Evolutionary conservation across 1,140 invertebrate genomes (phyloP).

Genomic region (Chironomus tepperi): DNA sequence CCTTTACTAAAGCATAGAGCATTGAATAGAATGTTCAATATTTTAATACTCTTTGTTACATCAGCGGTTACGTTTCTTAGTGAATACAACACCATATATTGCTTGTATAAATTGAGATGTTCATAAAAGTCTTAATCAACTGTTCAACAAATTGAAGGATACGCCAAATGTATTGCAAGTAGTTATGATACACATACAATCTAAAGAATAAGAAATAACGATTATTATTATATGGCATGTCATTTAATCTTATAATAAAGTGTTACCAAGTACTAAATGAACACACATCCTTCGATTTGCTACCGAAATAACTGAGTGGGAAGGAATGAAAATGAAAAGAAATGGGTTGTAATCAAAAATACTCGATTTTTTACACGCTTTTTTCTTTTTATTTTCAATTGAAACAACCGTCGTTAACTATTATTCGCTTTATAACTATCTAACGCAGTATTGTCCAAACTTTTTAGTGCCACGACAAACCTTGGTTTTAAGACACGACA

Average conservation of each 20-base stretch:
- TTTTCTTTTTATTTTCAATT: too few species aligned
- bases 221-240: slow-evolving; percentile 9
- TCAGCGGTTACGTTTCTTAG: background rate
- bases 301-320: background rate
- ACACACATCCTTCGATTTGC: too few species aligned
- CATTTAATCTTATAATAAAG: slow-evolving; percentile 1
- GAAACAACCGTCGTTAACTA: too few species aligned
- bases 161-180: background rate
- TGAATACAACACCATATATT: background rate
- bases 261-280: background rate
- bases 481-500: too few species aligned
- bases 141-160: slow-evolving; percentile 5
- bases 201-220: background rate
- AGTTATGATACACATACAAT: background rate
- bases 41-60: background rate
- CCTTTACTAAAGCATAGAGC: background rate
- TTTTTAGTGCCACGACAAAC: too few species aligned
- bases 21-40: background rate
- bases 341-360: background rate
- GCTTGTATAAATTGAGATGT: background rate
- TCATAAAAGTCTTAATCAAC: background rate
- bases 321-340: background rate
- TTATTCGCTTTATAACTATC: too few species aligned
- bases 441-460: too few species aligned
- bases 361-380: background rate